Evolutionary conservation across 2,113 vertebrate species (phyloP).

Genomic region (Jaculus jaculus): DNA sequence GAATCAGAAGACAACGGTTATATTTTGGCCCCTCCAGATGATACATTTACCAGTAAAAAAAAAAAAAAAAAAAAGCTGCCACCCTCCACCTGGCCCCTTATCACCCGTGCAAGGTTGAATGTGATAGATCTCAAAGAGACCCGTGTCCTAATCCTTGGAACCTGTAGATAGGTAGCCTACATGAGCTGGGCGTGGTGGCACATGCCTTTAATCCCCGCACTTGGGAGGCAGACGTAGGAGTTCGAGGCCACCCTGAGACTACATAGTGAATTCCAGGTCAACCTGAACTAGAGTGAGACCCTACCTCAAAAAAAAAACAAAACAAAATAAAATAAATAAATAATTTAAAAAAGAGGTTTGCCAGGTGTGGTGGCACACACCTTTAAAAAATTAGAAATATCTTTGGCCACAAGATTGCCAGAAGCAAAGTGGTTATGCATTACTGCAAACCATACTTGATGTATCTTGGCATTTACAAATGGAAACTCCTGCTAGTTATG

Average conservation of each 20-base stretch:
- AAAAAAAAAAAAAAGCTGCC: neutral
- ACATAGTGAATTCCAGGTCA: too few species aligned
- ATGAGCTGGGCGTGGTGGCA: too few species aligned
- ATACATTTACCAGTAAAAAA: slow-evolving; percentile 19
- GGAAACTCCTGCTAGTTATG: slow-evolving; percentile 2
- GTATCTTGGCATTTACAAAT: neutral
- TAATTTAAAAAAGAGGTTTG: too few species aligned
- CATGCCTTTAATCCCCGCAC: too few species aligned
- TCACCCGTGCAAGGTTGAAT: slow-evolving; percentile 7
- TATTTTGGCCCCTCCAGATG: slow-evolving; percentile 65
- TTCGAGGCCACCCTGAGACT: too few species aligned
- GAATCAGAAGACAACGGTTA: slow-evolving; percentile 41
- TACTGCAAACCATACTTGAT: neutral
- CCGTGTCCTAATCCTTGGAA: neutral
- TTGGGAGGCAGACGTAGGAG: too few species aligned
- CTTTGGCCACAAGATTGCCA: neutral
- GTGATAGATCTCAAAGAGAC: neutral
- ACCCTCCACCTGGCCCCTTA: slow-evolving; percentile 29
- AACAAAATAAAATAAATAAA: too few species aligned
- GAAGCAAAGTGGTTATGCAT: neutral
- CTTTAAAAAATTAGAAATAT: slow-evolving; percentile 37
- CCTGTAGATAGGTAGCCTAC: neutral
- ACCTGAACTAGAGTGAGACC: too few species aligned
- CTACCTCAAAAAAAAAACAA: too few species aligned
- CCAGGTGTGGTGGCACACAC: too few species aligned